A percentile compares a stretch with the other conserved stretches of the same genome.
Conservation (phyloP, 2,113 vertebrate genomes). For the Ciconia boyciana region DNA sequence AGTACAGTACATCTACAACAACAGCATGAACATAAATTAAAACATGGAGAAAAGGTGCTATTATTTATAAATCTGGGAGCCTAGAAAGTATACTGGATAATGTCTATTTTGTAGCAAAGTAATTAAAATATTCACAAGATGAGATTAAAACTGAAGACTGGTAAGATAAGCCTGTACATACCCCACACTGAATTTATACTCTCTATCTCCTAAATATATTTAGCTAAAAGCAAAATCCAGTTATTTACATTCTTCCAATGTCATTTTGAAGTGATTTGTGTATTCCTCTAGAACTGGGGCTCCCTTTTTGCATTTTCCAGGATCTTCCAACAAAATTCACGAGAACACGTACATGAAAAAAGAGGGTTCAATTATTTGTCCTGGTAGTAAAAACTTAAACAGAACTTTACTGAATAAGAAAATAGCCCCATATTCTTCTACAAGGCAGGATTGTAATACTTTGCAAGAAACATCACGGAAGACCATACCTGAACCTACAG, state of each 20-base stretch:
- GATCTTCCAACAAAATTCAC: neutral
- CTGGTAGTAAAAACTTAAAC: neutral
- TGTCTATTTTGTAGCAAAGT: neutral
- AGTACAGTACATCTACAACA: neutral
- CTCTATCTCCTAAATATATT: neutral
- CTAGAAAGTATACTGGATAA: neutral
- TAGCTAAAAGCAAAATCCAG: neutral
- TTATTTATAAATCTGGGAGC: neutral
- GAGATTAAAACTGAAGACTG: neutral
- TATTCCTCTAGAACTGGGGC: neutral
- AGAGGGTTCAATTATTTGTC: neutral
- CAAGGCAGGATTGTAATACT: neutral
- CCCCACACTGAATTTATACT: neutral
- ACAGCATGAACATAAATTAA: neutral
- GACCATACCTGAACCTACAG: neutral
- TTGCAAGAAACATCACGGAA: neutral
- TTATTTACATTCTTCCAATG: neutral
- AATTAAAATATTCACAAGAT: neutral
- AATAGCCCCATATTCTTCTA: neutral
- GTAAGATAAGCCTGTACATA: neutral
- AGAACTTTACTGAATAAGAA: neutral
- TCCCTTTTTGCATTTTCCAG: neutral
- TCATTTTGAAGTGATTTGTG: neutral
- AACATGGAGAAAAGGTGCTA: neutral
- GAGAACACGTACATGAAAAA: neutral